phyloP scores from a whole-genome alignment of 1,140 invertebrate genomes.

The Pteromalus puparum region DNA sequence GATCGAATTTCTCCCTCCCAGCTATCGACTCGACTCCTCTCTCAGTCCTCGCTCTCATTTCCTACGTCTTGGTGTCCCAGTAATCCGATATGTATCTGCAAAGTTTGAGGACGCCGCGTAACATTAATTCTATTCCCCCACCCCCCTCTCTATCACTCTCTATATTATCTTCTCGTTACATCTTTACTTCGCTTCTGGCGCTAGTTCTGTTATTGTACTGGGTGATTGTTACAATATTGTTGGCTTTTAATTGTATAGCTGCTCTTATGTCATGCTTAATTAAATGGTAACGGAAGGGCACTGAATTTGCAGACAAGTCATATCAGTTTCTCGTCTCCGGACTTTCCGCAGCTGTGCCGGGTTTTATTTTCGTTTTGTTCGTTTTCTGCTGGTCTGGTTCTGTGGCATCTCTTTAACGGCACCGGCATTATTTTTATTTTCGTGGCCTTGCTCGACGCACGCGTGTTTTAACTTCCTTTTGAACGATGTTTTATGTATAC shows the following conservation, averaged over 20 bases:
- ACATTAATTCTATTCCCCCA: constrained; percentile 1
- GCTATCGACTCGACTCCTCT: neutral
- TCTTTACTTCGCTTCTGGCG: neutral
- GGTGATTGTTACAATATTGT: no score
- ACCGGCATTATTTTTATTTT: no score
- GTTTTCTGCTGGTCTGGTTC: no score
- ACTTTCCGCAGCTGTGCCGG: no score
- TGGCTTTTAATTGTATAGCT: no score
- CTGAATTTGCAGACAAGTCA: no score
- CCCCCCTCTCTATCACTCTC: neutral
- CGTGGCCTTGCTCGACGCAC: no score
- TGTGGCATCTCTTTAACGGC: no score
- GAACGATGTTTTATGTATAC: neutral
- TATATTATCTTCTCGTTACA: neutral
- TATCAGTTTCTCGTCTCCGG: no score
- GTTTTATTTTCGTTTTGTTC: no score
- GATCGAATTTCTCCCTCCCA: constrained; percentile 15
- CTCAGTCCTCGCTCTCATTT: constrained; percentile 25
- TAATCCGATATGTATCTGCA: constrained; percentile 36
- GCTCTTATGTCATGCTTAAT: no score
- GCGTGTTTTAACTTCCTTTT: neutral
- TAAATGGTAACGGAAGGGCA: no score
- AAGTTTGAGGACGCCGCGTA: constrained; percentile 15
- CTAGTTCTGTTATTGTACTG: neutral
- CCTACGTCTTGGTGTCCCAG: neutral